A percentile compares a stretch with the other conserved stretches of the same genome.
Conservation (phyloP, 2,888 invertebrate species). For the Drosophila infuscata region DNA sequence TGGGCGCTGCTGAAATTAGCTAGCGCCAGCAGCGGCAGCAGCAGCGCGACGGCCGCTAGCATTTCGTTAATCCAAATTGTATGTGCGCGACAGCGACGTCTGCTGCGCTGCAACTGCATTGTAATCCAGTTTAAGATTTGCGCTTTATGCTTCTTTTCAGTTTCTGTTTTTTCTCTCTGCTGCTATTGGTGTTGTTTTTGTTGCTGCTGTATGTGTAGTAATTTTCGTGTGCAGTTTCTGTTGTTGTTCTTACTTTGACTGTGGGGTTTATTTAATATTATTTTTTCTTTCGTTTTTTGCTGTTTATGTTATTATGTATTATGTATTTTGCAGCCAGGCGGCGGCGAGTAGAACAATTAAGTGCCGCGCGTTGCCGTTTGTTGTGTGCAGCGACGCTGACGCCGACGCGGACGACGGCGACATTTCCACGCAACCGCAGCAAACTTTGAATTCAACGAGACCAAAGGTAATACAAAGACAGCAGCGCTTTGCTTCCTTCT, state of each 20-base stretch:
- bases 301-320: constrained; percentile 32
- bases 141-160: constrained; percentile 55
- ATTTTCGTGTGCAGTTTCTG: constrained; percentile 44
- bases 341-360: constrained; percentile 55
- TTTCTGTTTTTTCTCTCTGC: constrained; percentile 33
- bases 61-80: constrained; percentile 74
- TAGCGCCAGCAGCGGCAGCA: constrained; percentile 71
- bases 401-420: constrained; percentile 62
- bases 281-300: constrained; percentile 29
- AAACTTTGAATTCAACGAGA: constrained; percentile 45
- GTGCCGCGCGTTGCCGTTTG: constrained; percentile 57
- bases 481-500: constrained; percentile 47
- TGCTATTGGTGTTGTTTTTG: constrained; percentile 14
- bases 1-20: constrained; percentile 64
- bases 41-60: constrained; percentile 68
- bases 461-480: constrained; percentile 34
- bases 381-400: constrained; percentile 70
- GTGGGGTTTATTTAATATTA: constrained; percentile 31
- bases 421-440: constrained; percentile 66
- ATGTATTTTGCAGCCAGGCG: constrained; percentile 82
- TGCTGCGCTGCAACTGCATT: constrained; percentile 78
- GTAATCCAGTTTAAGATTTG: constrained; percentile 73
- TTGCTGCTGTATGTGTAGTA: constrained; percentile 31
- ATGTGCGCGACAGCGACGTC: constrained; percentile 77
- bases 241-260: constrained; percentile 44